A percentile compares a stretch with the other conserved stretches of the same genome.
Evolutionary conservation across 2,797 vertebrate genomes (phyloP).

Genomic region (Yasuhikotakia modesta): DNA sequence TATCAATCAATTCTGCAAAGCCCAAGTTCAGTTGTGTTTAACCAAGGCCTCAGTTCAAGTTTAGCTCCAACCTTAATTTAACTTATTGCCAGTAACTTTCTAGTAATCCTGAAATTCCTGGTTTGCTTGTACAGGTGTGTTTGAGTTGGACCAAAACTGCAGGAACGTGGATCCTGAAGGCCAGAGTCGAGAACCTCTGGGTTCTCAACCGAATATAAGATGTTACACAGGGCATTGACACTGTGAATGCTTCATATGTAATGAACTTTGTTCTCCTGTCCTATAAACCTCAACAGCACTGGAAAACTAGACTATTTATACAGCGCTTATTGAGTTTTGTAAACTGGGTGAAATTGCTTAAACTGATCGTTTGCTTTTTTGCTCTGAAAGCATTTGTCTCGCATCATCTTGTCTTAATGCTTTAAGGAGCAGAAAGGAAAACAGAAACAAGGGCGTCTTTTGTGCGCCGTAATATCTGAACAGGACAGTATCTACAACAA

Average conservation of each 20-base stretch:
- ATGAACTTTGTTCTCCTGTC: slow-evolving; percentile 20
- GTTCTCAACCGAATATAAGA: neutral
- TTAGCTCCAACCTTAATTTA: no score
- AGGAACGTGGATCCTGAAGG: no score
- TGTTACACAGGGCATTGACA: neutral
- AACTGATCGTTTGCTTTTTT: neutral
- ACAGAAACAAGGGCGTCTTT: slow-evolving; percentile 30
- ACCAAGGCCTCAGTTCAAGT: neutral
- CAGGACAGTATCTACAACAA: neutral
- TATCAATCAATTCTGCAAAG: slow-evolving; percentile 10
- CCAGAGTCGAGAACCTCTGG: neutral
- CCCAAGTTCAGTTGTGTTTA: slow-evolving; percentile 10
- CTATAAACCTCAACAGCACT: neutral
- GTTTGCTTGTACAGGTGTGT: no score
- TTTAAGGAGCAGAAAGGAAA: slow-evolving; percentile 22
- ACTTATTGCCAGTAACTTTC: no score
- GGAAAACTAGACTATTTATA: neutral
- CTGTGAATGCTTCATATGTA: neutral
- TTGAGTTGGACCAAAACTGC: no score
- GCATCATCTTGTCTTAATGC: neutral
- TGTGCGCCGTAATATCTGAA: slow-evolving; percentile 22
- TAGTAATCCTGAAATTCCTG: no score
- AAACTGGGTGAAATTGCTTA: slow-evolving; percentile 5
- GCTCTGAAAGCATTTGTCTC: slow-evolving; percentile 13
- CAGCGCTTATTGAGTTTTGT: neutral